Conservation (phyloP, 2,888 invertebrate genomes). For the Thereva unica region DNA sequence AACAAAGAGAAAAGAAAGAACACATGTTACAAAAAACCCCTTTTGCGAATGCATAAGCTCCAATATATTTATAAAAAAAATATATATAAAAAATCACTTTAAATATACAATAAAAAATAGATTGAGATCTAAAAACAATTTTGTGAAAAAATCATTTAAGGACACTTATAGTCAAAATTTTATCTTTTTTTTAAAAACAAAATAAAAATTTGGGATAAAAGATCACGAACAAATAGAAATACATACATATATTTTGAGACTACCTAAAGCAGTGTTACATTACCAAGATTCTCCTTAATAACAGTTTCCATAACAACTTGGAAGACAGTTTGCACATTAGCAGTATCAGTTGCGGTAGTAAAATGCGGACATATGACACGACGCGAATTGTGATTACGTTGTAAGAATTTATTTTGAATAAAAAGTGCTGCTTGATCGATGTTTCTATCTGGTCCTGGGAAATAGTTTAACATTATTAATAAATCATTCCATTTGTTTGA, state of each 20-base stretch:
- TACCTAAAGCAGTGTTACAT: slow-evolving; percentile 61
- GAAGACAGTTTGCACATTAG: slow-evolving; percentile 68
- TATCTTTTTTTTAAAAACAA: slow-evolving; percentile 11
- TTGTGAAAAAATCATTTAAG: slow-evolving; percentile 28
- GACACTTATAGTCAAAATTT: slow-evolving; percentile 13
- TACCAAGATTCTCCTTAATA: slow-evolving; percentile 65
- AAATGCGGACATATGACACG: slow-evolving; percentile 68
- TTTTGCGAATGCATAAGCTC: too few relatives aligned
- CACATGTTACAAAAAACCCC: too few relatives aligned
- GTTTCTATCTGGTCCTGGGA: slow-evolving; percentile 64
- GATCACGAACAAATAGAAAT: slow-evolving; percentile 13
- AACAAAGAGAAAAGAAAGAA: too few relatives aligned
- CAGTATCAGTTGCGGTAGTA: slow-evolving; percentile 69
- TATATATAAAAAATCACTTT: too few relatives aligned
- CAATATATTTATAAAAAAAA: too few relatives aligned
- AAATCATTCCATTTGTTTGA: neutral
- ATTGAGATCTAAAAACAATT: slow-evolving; percentile 30
- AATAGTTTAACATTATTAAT: neutral
- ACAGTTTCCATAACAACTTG: slow-evolving; percentile 70
- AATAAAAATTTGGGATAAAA: slow-evolving; percentile 25
- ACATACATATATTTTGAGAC: neutral
- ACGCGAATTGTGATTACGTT: slow-evolving; percentile 62
- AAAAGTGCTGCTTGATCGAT: slow-evolving; percentile 67
- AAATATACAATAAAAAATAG: slow-evolving; percentile 14
- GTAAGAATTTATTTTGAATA: slow-evolving; percentile 66